Base-by-base conservation (phyloP, 2,888 invertebrate species). In the Chironomus riparius region DNA sequence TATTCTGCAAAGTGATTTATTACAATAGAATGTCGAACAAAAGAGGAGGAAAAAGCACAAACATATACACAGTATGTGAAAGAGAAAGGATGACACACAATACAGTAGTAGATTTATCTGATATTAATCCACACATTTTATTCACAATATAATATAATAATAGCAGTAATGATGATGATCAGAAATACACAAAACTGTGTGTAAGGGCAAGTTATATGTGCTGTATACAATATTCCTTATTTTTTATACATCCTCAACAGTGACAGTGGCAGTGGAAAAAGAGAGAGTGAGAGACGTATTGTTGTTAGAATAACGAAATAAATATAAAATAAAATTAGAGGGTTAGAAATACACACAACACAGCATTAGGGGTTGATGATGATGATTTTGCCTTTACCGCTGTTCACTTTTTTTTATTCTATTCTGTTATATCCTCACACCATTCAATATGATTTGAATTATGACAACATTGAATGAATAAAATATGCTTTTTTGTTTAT, bases 121-220 rank as follows among this genome's bases (percentile, higher is more conserved):
- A 62, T 62, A 72, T 72, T 72, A 72, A 72, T 72, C 72, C 72
- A 72, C 72, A 72, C 72, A 72, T 72, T 72, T 72, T 72, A 72
- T 72, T 72, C 72, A 72, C 56, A 56, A 56, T 56, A 56, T 56
- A 72, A 21, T 50, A 72, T 62, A 62, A 72, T 72, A 72, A 71
- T 72, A 50, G 68, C 68, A 68, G 68, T 68, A 68, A 72, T 72
- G 72, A 72, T 72, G 72, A 72, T 72, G 50, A 65, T 21, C 21
- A 65, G 62, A 62, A 61, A 72, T 38, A 72, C 62, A 72, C 56
- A 62, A 72, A 72, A 72, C 72, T 50, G 50, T 72, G 72, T 61
- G 56, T 21, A 61, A 62, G 62, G 72, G 72, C 72, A 61, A 62
- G 22, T 38, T 72, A 69, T 70, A 50, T 38, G 38, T 38, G 38